Evolutionary conservation across 2,888 invertebrate species (phyloP).

Genomic region (Dynastes tityus): DNA sequence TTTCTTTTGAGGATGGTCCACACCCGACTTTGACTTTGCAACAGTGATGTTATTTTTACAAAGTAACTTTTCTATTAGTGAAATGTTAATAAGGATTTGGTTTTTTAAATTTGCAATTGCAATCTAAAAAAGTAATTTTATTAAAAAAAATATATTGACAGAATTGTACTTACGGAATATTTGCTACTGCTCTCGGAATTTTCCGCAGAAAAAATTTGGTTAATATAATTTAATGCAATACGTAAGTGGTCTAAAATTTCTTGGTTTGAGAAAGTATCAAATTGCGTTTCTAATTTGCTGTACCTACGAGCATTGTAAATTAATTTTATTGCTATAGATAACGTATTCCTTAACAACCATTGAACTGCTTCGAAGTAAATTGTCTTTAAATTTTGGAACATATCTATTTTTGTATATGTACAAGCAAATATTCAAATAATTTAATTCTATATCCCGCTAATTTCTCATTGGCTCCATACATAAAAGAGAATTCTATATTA

Average conservation of each 20-base stretch:
- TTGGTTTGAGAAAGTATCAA: slow-evolving; percentile 7
- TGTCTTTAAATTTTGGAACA: slow-evolving; percentile 4
- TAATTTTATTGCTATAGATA: background rate
- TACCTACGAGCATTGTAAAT: slow-evolving; percentile 13
- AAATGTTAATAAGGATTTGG: slow-evolving; percentile 9
- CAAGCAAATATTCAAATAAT: background rate
- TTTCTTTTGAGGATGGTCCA: background rate
- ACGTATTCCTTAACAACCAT: slow-evolving; percentile 10
- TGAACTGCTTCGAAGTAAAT: slow-evolving; percentile 15
- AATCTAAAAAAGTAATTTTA: slow-evolving; percentile 10
- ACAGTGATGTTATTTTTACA: background rate
- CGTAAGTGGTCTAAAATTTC: slow-evolving; percentile 19
- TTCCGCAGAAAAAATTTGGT: slow-evolving; percentile 5
- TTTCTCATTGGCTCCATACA: background rate
- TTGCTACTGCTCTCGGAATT: slow-evolving; percentile 1
- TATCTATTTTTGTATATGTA: background rate
- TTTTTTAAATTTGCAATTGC: slow-evolving; percentile 14
- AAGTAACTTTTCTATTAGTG: slow-evolving; percentile 18
- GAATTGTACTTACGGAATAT: slow-evolving; percentile 15
- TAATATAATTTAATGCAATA: slow-evolving; percentile 4
- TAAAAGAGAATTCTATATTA: slow-evolving; percentile 24
- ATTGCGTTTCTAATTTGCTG: slow-evolving; percentile 17
- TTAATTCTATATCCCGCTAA: background rate
- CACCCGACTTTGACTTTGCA: background rate
- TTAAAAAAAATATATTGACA: background rate